Base-by-base conservation (phyloP, 2,113 vertebrate species). In the Athene noctua region DNA sequence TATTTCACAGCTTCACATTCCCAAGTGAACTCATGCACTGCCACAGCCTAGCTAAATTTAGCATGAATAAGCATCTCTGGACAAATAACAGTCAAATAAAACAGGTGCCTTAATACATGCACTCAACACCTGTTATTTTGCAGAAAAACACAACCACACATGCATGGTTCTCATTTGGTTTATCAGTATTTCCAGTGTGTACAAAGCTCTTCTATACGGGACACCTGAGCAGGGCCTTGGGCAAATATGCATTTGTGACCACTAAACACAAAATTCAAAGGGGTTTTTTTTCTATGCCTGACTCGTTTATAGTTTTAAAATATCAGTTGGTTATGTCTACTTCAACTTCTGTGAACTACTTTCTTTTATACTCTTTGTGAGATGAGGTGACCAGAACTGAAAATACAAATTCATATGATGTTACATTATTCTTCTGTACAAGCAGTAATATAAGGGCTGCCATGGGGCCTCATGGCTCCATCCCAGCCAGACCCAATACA, bases 1-100 rank as follows among this genome's bases (percentile, higher is more conserved):
- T 96, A 94, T 96, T 96, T 96, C 96, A 97, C 40, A 91, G 87
- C 94, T 90, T 91, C 94, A 84, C 58, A 52, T 89, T 96, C 93
- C 95, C 94, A 32, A 91, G 47, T 77, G 95, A 95, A 85, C 84
- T 81, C 86, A 40, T 58, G 92, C 87, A 93, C 93, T 93, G 90
- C 73, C 78, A 96, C 73, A 88, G 34, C 80, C 77, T 55, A 61
- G 65, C 81, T 96, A 96, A 95, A 96, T 96, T 93, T 94, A 96
- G 89, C 87, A 90, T 54, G 81, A 96, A 96, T 87, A 97, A 96
- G 84, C 70, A 93, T 91, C 90, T 87, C 87, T 80, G 89, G 96
- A 94, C 87, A 93, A 95, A 91, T 74, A 92, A 89, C 72, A 81
- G 77, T 73, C 89, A 95, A 95, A 94, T 94, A 83, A 92, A 97